Evolutionary conservation across 1,140 invertebrate species (phyloP).

Genomic region (Grapholita molesta): DNA sequence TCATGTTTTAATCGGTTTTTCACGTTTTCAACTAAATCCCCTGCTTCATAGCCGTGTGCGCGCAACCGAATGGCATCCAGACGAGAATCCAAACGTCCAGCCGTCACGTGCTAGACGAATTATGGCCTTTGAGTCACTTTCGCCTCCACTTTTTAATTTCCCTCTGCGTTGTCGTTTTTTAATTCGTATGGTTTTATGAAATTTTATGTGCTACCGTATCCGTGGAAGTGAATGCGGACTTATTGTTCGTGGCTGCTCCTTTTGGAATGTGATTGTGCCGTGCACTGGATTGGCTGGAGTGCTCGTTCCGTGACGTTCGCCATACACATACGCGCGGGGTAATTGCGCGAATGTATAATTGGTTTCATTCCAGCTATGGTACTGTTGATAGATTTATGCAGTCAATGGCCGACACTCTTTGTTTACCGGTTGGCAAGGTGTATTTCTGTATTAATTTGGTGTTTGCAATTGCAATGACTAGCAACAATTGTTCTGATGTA

Average conservation of each 20-base stretch:
- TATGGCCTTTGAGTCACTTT: conserved; percentile 72
- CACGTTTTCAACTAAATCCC: conserved; percentile 62
- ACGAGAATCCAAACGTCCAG: conserved; percentile 43
- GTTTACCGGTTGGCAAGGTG: not conserved
- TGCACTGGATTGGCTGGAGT: not conserved
- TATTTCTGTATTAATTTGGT: not conserved
- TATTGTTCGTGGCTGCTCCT: conserved; percentile 44
- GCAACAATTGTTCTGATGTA: not conserved
- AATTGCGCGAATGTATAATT: conserved; percentile 12
- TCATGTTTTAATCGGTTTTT: conserved; percentile 69
- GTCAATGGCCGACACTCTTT: not conserved
- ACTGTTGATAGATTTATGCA: conserved; percentile 11
- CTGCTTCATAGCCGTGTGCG: conserved; percentile 47
- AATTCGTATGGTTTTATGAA: conserved; percentile 64
- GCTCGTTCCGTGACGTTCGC: not conserved
- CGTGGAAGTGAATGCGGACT: conserved; percentile 17
- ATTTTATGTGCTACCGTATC: conserved; percentile 52
- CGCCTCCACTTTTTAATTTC: conserved; percentile 63
- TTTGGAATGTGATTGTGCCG: conserved; percentile 43
- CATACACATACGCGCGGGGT: not conserved
- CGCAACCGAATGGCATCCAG: conserved; percentile 40
- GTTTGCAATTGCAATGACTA: not conserved
- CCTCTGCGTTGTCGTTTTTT: conserved; percentile 60
- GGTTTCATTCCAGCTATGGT: not conserved
- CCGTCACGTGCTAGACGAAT: conserved; percentile 61